phyloP scores from a whole-genome alignment of 2,888 invertebrate genomes.

The Helobdella robusta region DNA sequence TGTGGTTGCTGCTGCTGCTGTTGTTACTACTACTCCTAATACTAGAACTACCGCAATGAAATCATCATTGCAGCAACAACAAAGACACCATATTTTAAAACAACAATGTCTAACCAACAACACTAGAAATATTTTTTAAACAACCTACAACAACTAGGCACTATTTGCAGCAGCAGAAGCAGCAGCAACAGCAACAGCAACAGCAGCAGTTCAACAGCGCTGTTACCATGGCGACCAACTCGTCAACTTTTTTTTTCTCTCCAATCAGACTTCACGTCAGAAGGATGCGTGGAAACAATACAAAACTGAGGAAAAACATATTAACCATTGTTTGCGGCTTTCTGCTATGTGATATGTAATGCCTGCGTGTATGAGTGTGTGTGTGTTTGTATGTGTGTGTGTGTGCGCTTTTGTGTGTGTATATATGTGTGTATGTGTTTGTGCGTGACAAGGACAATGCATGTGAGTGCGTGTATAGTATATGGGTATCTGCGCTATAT shows the following conservation, averaged over 20 bases:
- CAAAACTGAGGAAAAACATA: too few relatives aligned
- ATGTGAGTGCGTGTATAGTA: neutral
- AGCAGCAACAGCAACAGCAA: neutral
- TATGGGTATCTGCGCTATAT: too few relatives aligned
- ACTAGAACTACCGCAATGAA: too few relatives aligned
- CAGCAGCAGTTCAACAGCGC: neutral
- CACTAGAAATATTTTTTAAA: neutral
- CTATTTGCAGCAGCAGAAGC: neutral
- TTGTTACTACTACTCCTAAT: too few relatives aligned
- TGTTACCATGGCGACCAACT: too few relatives aligned
- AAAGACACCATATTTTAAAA: too few relatives aligned
- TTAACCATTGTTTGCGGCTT: too few relatives aligned
- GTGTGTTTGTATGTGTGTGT: neutral
- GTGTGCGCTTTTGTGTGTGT: neutral
- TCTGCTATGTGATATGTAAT: too few relatives aligned
- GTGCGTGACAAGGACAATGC: neutral
- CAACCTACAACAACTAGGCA: neutral
- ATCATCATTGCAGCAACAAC: too few relatives aligned
- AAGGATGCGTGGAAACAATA: neutral
- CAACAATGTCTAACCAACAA: too few relatives aligned
- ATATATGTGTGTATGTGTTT: constrained; percentile 2
- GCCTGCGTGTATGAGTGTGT: neutral
- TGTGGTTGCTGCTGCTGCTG: neutral
- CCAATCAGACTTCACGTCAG: too few relatives aligned
- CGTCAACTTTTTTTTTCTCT: too few relatives aligned